A percentile compares a stretch with the other conserved stretches of the same genome.
These are phyloP conservation scores for Fundulus diaphanus DNA, from an alignment of 2,797 vertebrate species.

Conservation along the genomic window DNA sequence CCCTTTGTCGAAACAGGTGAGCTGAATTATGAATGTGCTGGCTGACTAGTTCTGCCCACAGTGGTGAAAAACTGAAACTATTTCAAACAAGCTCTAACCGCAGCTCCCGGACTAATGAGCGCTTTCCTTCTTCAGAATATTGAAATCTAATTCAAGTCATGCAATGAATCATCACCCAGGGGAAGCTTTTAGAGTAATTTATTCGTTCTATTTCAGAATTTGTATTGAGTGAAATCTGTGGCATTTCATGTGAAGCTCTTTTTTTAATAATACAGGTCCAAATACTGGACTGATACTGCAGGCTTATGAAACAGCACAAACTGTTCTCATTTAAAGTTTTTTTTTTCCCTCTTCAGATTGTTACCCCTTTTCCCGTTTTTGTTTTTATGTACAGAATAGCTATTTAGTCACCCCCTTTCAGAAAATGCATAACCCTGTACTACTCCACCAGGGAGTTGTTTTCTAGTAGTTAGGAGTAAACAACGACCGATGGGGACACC, in stretches of 20 bases:
- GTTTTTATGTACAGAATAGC: background rate
- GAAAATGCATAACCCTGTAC: background rate
- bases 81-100: background rate
- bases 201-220: background rate
- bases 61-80: background rate
- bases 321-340: background rate
- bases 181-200: background rate
- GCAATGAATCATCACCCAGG: constrained; percentile 1
- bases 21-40: constrained; percentile 27
- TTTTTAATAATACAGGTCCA: background rate
- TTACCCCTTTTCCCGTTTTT: background rate
- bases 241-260: background rate
- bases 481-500: no score
- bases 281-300: background rate
- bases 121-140: background rate
- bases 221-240: background rate
- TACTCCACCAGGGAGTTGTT: no score
- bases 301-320: background rate
- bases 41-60: background rate
- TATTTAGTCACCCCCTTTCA: background rate
- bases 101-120: constrained; percentile 7
- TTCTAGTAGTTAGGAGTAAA: no score
- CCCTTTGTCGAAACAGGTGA: constrained; percentile 13
- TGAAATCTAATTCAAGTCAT: background rate
- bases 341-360: background rate